Evolutionary conservation across 2,888 invertebrate genomes (phyloP), one percentile per base, ranked within the genome.

Genomic region (Chrysina gloriosa): DNA sequence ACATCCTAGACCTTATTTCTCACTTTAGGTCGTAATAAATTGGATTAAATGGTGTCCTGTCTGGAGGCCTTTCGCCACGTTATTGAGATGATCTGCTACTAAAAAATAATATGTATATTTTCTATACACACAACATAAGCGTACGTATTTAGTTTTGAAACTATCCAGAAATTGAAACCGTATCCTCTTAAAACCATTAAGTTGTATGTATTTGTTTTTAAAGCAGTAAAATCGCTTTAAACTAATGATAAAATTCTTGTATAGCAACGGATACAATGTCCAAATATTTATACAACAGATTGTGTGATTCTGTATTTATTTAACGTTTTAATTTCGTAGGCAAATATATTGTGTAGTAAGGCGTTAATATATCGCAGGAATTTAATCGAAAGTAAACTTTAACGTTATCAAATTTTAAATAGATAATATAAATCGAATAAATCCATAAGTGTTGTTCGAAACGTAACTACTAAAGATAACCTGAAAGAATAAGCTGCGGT

Each of bases 341-440:
- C 50, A 14, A 27, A 14, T 25, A 14, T n/a, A 29, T 50, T 50
- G 27, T 25, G 16, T n/a, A 27, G 4, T 5, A 2, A 50, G 11
- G 50, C 19, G 21, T 6, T 31, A 31, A n/a, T 31, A 45, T 21
- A 45, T 45, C 16, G 45, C 21, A 7, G 45, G 45, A 45, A 45
- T 45, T 45, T 45, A 45, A 45, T 45, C 45, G n/a, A 45, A 45
- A 45, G 19, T 45, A 45, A 45, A 45, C 45, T 45, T 45, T 14
- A 9, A 19, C 9, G 3, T 45, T 21, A 16, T 42, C 19, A 6
- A 21, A 45, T 45, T 16, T 21, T 5, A 19, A 21, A 45, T 45
- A 19, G 45, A 45, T 45, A 45, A n/a, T n/a, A n/a, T n/a, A n/a
- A n/a, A n/a, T n/a, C n/a, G n/a, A n/a, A n/a, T n/a, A n/a, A n/a